Base-by-base conservation (phyloP, 2,888 invertebrate species). In the Acrobasis suavella region DNA sequence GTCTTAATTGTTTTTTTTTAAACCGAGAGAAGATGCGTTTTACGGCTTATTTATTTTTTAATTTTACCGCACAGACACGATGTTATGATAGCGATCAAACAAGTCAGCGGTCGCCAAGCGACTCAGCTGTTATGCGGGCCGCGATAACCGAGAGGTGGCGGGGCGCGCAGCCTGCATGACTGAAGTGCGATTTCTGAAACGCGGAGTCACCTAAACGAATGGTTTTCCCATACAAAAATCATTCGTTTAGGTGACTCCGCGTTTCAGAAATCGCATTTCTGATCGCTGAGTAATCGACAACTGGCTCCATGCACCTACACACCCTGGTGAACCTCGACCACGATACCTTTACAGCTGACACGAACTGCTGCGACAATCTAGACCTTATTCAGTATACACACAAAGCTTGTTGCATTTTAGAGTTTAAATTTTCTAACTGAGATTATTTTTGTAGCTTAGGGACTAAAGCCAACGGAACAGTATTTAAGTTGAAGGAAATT, bases 241-340 rank as follows among this genome's bases (percentile, higher is more conserved):
- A n/a, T n/a, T n/a, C n/a, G n/a, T n/a, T n/a, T n/a, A n/a, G n/a
- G n/a, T n/a, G n/a, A n/a, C n/a, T n/a, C n/a, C n/a, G n/a, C n/a
- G n/a, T n/a, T n/a, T n/a, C n/a, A n/a, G n/a, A n/a, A n/a, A n/a
- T n/a, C n/a, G n/a, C n/a, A n/a, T n/a, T n/a, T n/a, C n/a, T n/a
- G 76, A 76, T 67, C 78, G 80, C 82, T 90, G 90, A 89, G 80
- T 89, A 87, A 89, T 85, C 83, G 75, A 78, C 83, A 75, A 79
- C 80, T 76, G 75, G 75, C 77, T 84, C 16, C 54, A 52, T 61
- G 86, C 86, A 86, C 85, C 86, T 86, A 86, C 82, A 77, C 77
- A 77, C 75, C 78, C 76, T 76, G 78, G 55, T 71, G 73, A 80
- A 78, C 76, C 73, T 70, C 67, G 58, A 67, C 72, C 62, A 69